Base-by-base conservation (phyloP, 1,140 invertebrate species). In the Drosophila busckii region DNA sequence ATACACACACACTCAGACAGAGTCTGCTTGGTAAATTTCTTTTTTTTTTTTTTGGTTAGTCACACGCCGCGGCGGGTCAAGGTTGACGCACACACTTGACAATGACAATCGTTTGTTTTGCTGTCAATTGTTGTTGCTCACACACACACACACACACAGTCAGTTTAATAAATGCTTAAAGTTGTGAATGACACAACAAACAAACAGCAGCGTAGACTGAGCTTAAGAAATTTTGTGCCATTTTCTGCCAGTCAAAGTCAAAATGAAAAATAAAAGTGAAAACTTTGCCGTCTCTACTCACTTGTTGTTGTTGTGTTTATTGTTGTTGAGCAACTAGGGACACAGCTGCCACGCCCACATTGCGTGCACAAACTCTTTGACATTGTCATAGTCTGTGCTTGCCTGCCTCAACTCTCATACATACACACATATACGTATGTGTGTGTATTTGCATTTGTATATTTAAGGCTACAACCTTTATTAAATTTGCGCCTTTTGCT, bases 101-200 rank as follows among this genome's bases (percentile, higher is more conserved):
- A 80, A 82, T 80, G 75, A 70, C 69, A 75, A 80, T 80, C 76
- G 75, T 80, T 80, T 75, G 69, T 80, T 82, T 82, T 73, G 75
- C 75, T 82, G 76, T 75, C 75, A 82, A 75, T 80, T 80, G 75
- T 82, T 82, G 75, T 45, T 73, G 64, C 59, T 62, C 0, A 48
- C 17, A 9, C 25, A 20, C 26, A 45, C 23, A 20, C 12, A 23
- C 40, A 45, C 19, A 22, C 9, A 13, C 22, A 61, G 28, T 65
- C 73, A 80, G 61, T 82, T 80, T 75, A 80, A 82, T 82, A 75
- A 65, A 60, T 55, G 61, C 75, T 82, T 80, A 66, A 82, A 70
- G 75, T 69, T 60, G 40, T 44, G 52, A 56, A 49, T 49, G 32
- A 59, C 64, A 66, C 28, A 15, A 19, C 26, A 28, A 7, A 13